A percentile compares a stretch with the other conserved stretches of the same genome.
phyloP scores from a whole-genome alignment of 1,140 invertebrate species.

The Drosophila pseudoananassae region DNA sequence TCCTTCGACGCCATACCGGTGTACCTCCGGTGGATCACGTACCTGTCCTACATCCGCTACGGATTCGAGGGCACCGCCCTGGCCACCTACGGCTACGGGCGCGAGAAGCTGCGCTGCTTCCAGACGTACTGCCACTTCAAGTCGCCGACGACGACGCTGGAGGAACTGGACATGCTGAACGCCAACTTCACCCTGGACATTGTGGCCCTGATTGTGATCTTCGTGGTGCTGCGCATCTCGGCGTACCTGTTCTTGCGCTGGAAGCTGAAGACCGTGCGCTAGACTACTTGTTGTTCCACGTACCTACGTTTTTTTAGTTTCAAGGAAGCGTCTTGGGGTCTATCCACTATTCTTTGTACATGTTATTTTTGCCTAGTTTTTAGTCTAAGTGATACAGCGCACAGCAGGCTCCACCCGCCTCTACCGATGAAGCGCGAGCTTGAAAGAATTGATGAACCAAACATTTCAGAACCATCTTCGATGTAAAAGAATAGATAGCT shows the following conservation, averaged over 20 bases:
- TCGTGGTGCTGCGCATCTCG: constrained; percentile 92
- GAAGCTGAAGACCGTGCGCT: constrained; percentile 91
- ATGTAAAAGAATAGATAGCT: constrained; percentile 30
- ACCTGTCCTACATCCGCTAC: constrained; percentile 97
- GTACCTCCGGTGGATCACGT: constrained; percentile 97
- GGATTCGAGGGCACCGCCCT: constrained; percentile 97
- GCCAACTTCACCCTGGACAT: constrained; percentile 91
- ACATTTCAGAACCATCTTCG: constrained; percentile 28
- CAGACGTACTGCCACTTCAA: constrained; percentile 95
- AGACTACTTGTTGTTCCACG: constrained; percentile 74
- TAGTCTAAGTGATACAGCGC: constrained; percentile 29
- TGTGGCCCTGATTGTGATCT: constrained; percentile 93
- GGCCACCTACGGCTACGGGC: constrained; percentile 95
- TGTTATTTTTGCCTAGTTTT: constrained; percentile 43
- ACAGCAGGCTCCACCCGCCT: not conserved
- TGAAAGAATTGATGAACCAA: constrained; percentile 35
- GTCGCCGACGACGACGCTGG: constrained; percentile 94
- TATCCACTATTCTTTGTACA: constrained; percentile 12
- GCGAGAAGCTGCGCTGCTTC: constrained; percentile 91
- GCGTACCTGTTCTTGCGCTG: constrained; percentile 96
- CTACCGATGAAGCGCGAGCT: no score
- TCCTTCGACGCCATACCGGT: constrained; percentile 98
- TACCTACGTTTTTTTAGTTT: constrained; percentile 45
- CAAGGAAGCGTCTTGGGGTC: constrained; percentile 40
- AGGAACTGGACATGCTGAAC: constrained; percentile 93